Base-by-base conservation (phyloP, 64 coral and sea anemone genomes). In the Stichodactyla mertensii region DNA sequence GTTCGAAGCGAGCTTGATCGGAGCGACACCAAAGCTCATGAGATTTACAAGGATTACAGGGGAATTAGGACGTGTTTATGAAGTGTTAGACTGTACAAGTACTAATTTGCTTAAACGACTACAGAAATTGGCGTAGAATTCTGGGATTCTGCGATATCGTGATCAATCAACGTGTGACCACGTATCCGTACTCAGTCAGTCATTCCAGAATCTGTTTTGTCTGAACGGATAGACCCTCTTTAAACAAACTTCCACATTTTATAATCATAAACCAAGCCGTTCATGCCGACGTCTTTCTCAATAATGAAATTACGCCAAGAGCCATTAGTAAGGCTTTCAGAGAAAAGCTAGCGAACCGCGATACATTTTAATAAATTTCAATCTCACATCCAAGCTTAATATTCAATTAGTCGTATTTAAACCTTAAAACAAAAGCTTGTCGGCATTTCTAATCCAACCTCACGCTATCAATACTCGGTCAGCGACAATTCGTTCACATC, bases 331-430 rank as follows among this genome's bases (percentile, higher is more conserved):
- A 31, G 10, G 69, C 69, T 74, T 36, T 74, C 27, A 12, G 8
- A 74, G 23, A 74, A 23, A 28, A 74, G 69, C 69, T 74, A 27
- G 69, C 69, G 22, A 74, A 74, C 69, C 69, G 69, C 69, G 69
- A 74, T 74, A 86, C 57, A 82, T 86, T 77, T 89, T 90, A 89
- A 93, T 90, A 87, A 77, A 90, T 93, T 83, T 85, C 86, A 54
- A 87, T 82, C 80, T 82, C 85, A 57, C 84, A 89, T 61, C 88
- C 91, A 59, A 84, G 87, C 80, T 90, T 92, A 95, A 95, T 95
- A 90, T 89, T 88, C 91, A 95, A 95, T 95, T 95, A 95, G 94
- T 85, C 89, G 84, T 89, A 92, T 92, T 95, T 91, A 92, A 92
- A 89, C 87, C 83, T 86, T 88, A 87, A 92, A 92, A 95, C 94